These are phyloP conservation scores for Theretra japonica DNA, from an alignment of 2,888 invertebrate species.

Conservation along the genomic window DNA sequence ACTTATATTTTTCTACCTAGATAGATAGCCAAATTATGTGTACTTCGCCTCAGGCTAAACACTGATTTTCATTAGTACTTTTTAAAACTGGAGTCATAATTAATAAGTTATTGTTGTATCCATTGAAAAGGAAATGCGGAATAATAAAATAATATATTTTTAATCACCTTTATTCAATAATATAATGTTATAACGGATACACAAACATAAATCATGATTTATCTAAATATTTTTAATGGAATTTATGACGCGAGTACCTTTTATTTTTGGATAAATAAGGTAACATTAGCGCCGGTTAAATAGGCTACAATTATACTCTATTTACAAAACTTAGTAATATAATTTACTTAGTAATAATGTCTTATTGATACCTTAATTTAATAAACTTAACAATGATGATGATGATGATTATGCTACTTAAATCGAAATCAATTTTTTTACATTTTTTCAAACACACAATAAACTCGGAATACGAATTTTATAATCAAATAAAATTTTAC, in stretches of 20 bases:
- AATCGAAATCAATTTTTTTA: background rate
- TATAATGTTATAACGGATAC: background rate
- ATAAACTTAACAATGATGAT: slow-evolving; percentile 42
- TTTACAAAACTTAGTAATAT: slow-evolving; percentile 43
- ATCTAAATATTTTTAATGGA: slow-evolving; percentile 40
- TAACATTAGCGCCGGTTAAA: slow-evolving; percentile 81
- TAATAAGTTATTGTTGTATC: too few species aligned
- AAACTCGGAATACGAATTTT: background rate
- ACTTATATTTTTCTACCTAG: too few species aligned
- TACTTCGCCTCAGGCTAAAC: too few species aligned
- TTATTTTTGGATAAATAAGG: slow-evolving; percentile 64
- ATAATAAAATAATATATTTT: slow-evolving; percentile 7
- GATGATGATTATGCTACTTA: slow-evolving; percentile 32
- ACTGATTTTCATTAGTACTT: too few species aligned
- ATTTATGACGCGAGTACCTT: slow-evolving; percentile 71
- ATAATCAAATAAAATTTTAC: background rate
- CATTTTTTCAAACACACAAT: background rate
- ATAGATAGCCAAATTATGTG: too few species aligned
- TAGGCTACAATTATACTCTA: slow-evolving; percentile 47
- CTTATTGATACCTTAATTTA: slow-evolving; percentile 36
- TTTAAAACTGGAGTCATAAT: too few species aligned
- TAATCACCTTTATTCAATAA: background rate
- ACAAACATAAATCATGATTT: slow-evolving; percentile 30
- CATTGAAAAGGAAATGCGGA: background rate
- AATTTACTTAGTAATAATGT: slow-evolving; percentile 31